These are phyloP conservation scores for Corythaixoides concolor DNA, from an alignment of 2,113 vertebrate genomes.

Conservation along the genomic window DNA sequence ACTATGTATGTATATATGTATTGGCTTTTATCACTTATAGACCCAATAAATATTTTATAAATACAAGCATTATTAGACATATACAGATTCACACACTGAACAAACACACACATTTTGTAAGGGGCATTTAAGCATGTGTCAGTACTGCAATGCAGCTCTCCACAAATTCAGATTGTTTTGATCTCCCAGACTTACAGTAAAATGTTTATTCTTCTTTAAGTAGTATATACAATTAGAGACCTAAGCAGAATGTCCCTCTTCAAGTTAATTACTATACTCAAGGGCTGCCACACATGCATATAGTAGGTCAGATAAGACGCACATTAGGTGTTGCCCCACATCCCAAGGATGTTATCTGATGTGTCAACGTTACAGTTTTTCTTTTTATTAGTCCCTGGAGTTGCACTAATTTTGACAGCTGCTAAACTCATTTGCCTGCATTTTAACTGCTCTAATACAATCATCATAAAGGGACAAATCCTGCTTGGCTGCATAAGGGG, in stretches of 20 bases:
- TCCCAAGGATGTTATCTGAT: conserved; percentile 57
- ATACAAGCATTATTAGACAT: background rate
- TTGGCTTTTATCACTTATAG: background rate
- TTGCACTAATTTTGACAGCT: conserved; percentile 60
- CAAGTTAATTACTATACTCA: background rate
- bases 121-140: background rate
- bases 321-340: conserved; percentile 52
- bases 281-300: background rate
- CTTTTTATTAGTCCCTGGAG: conserved; percentile 61
- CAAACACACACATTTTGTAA: background rate
- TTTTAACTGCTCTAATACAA: conserved; percentile 15
- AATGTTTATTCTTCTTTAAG: background rate
- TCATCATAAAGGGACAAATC: background rate
- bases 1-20: background rate
- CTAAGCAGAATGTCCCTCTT: background rate
- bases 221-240: background rate
- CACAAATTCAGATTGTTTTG: background rate
- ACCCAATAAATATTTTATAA: background rate
- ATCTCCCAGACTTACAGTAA: background rate
- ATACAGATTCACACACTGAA: background rate
- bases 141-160: background rate
- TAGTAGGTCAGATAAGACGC: conserved; percentile 3
- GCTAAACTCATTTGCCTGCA: conserved; percentile 38
- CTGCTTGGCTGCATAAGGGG: background rate
- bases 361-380: conserved; percentile 25